These are phyloP conservation scores for Battus philenor DNA, from an alignment of 1,140 invertebrate genomes.

Conservation along the genomic window DNA sequence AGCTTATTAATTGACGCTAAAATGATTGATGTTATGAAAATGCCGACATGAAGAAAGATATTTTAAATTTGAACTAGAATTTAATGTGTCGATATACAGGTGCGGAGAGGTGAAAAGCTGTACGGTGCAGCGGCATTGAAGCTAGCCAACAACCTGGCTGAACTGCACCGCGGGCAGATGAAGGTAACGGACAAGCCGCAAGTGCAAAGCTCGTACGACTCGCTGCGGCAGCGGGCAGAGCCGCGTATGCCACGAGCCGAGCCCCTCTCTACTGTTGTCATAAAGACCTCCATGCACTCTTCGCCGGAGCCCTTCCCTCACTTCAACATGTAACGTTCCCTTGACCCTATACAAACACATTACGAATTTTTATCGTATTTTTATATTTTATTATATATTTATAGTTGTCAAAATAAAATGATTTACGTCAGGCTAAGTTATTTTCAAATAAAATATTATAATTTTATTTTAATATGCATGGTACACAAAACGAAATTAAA, in stretches of 20 bases:
- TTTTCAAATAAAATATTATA: too few species aligned
- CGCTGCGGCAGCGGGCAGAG: conserved; percentile 46
- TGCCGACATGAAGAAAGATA: too few species aligned
- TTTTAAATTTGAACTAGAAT: too few species aligned
- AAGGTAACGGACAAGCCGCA: conserved; percentile 44
- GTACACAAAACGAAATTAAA: too few species aligned
- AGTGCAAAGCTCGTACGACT: conserved; percentile 22
- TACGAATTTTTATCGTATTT: neutral
- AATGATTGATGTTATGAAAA: too few species aligned
- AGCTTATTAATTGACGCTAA: too few species aligned
- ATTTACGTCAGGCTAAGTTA: too few species aligned
- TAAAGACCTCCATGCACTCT: conserved; percentile 32
- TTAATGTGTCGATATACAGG: too few species aligned
- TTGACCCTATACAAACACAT: too few species aligned
- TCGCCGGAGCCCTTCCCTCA: conserved; percentile 25
- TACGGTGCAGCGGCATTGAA: conserved; percentile 58
- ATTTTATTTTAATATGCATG: too few species aligned
- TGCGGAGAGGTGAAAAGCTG: conserved; percentile 43
- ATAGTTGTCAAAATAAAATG: neutral
- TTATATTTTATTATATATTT: neutral
- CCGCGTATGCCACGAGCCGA: conserved; percentile 37
- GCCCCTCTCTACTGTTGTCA: conserved; percentile 31
- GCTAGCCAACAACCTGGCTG: conserved; percentile 46
- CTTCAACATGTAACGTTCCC: neutral
- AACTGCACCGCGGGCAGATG: conserved; percentile 40